Base-by-base conservation (phyloP, 2,888 invertebrate species). In the Cantharis rufa region DNA sequence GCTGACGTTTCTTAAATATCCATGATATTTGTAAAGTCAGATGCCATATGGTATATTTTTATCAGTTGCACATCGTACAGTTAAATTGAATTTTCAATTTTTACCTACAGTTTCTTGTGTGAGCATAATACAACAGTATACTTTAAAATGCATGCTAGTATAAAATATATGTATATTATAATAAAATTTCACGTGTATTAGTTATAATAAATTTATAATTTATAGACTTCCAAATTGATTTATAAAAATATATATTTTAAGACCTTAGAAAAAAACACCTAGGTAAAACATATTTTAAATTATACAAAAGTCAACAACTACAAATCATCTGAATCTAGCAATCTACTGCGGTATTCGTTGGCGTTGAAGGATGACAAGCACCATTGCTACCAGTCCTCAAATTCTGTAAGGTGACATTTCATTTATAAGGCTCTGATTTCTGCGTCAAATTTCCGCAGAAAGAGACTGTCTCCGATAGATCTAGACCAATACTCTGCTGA, bases 391-490 rank as follows among this genome's bases (percentile, higher is more conserved):
- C 69, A 76, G 71, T 74, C 76, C 78, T 78, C 79, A 72, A 75
- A 76, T 76, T 66, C 72, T 76, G 72, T 77, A 78, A 76, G 75
- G 78, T 82, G 83, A 83, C 82, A 78, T 83, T 83, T 82, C 82
- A 83, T 83, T 83, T 83, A 83, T 82, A 82, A 81, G 77, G 78
- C 80, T 78, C 81, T 81, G 82, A 82, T 81, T 83, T 82, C 80
- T 82, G 78, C 80, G 80, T 82, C 81, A 83, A 82, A 82, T 82
- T 81, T 81, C 81, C 80, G 78, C 72, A 75, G 70, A 81, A 81
- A 79, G 80, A 81, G 80, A 80, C 82, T 81, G 82, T 81, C 82
- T 81, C 77, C 69, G 75, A 75, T 73, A 80, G 76, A 80, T 80
- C 81, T 79, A 78, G 79, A 75, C 81, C 81, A 80, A 80, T 81